A percentile compares a stretch with the other conserved stretches of the same genome.
These are phyloP conservation scores for Epiblema foenella DNA, from an alignment of 2,888 invertebrate genomes.

Conservation along the genomic window DNA sequence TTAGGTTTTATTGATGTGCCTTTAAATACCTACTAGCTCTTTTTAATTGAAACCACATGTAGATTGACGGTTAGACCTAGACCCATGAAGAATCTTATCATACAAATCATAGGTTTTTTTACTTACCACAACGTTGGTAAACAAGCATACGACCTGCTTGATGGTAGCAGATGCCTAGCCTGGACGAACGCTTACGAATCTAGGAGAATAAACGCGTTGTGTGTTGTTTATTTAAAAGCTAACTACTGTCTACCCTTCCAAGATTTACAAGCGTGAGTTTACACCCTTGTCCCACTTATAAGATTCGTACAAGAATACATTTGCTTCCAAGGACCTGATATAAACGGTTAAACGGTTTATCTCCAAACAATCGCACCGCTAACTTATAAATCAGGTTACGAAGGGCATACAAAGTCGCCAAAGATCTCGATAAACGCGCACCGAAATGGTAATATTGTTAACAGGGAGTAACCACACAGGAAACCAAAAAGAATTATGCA, in stretches of 20 bases:
- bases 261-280: background rate
- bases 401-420: slow-evolving; percentile 57
- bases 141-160: no score
- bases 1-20: no score
- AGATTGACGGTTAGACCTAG: background rate
- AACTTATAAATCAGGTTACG: slow-evolving; percentile 69
- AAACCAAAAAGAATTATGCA: slow-evolving; percentile 80
- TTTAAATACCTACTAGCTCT: no score
- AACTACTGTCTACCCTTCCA: background rate
- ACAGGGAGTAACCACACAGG: slow-evolving; percentile 78
- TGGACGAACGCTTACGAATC: no score
- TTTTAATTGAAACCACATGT: no score
- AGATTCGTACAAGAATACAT: slow-evolving; percentile 8
- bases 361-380: slow-evolving; percentile 49
- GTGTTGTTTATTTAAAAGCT: background rate
- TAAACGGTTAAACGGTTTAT: slow-evolving; percentile 18
- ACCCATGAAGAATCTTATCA: background rate
- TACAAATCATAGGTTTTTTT: background rate
- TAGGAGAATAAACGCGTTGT: no score
- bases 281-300: background rate
- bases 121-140: no score
- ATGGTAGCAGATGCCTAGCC: no score
- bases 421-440: slow-evolving; percentile 67
- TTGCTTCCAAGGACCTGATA: slow-evolving; percentile 20
- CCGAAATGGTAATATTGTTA: slow-evolving; percentile 83